Evolutionary conservation across 2,888 invertebrate species (phyloP), one percentile per base, ranked within the genome.

Genomic region (Diplazon laetatorius): DNA sequence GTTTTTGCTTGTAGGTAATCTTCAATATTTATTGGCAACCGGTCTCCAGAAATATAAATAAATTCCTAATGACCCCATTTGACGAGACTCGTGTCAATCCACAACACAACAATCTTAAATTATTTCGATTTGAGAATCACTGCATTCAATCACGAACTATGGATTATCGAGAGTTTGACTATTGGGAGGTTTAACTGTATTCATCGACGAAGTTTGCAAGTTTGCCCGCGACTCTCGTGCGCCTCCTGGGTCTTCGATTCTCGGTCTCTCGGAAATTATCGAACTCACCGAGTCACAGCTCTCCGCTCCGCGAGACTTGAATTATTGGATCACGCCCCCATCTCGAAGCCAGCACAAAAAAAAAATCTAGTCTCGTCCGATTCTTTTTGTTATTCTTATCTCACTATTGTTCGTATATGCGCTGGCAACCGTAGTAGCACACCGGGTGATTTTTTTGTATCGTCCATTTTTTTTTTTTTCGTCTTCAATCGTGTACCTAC

Each of bases 291-390:
- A 65, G 42, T 18, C 37, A 8, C 30, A 42, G 46, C 48, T 60
- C 62, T 52, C 42, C 48, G 22, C n/a, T 18, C 52, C 69, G 35
- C 73, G 65, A 60, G 69, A 60, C 37, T 78, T 74, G 65, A 78
- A 70, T 78, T 73, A 78, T 78, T 73, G 42, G 65, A 60, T 74
- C 78, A 74, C 74, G 62, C 74, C 78, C 65, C 78, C 65, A 66
- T 71, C 46, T 69, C 35, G 37, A 70, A 44, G 55, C 70, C 46
- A 50, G 60, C 65, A n/a, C 14, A 30, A 20, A 63, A 78, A 30
- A 20, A 63, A 78, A 78, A 74, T 60, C 25, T 18, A 44, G n/a
- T 16, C 14, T 69, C 42, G 50, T 55, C 22, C 30, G 1, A 16
- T 35, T 4, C 0, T 18, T 57, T 44, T 50, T 57, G 30, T 62